Base-by-base conservation (phyloP, 2,797 vertebrate species). In the Chromis chromis region DNA sequence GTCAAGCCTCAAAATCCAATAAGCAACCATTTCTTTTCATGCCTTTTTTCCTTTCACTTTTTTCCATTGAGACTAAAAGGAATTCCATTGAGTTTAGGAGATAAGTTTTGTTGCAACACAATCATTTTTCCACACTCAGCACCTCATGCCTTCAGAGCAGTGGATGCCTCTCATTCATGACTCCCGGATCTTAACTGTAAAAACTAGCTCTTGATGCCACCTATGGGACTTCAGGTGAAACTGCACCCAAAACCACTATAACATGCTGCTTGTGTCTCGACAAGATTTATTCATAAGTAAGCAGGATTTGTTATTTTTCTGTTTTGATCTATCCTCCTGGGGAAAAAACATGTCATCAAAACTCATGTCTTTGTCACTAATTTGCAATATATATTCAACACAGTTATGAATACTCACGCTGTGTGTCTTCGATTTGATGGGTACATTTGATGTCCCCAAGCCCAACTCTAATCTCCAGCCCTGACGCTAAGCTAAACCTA, bases 161-260 rank as follows among this genome's bases (percentile, higher is more conserved):
- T 10, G 11, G 17, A 36, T 70, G 22, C 22, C 9, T 69, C 70
- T 81, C 52, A 77, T 58, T 83, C 74, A 79, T 65, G 31, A 53
- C 36, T 64, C 36, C 21, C 1, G 10, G n/a, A 59, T 58, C 56
- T 11, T 44, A 54, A n/a, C 66, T 21, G 22, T 8, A n/a, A 50
- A 50, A 67, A 70, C 54, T 61, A 67, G 82, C 78, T 72, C 39
- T 63, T 81, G 65, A 62, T 36, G 76, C 90, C 93, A 91, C 89
- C 91, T 92, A 84, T 69, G 28, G 92, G 78, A 2, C 46, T n/a
- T 25, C 16, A 1, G 0, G 33, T 7, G 54, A 48, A 82, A 89
- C 44, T 88, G 40, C 86, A 83, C 1, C 24, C 7, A 5, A 64
- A 67, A 33, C 27, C 17, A 46, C 31, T 12, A 27, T 7, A 66